Percentiles rank a stretch among this genome's conserved stretches.
phyloP scores from a whole-genome alignment of 1,140 invertebrate genomes.

The Ostrea denselamellosa region DNA sequence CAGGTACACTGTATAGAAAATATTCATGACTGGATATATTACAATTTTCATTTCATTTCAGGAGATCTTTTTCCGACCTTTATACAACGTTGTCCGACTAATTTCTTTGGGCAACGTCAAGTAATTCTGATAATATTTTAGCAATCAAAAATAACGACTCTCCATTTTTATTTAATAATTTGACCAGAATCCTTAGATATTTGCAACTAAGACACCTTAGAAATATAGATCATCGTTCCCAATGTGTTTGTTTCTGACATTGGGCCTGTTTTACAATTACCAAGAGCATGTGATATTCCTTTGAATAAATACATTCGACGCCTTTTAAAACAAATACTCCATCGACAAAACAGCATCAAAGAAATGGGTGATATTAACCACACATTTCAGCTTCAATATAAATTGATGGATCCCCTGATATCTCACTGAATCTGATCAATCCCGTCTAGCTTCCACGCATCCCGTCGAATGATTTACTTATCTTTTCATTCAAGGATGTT shows the following conservation, averaged over 20 bases:
- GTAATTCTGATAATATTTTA: neutral
- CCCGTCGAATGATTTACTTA: neutral
- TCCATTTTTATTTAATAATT: neutral
- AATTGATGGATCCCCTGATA: constrained; percentile 21
- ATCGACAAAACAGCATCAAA: constrained; percentile 23
- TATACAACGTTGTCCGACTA: neutral
- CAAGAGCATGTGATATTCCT: constrained; percentile 28
- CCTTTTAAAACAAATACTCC: constrained; percentile 36
- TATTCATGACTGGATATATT: neutral
- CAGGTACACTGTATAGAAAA: neutral
- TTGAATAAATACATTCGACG: constrained; percentile 36
- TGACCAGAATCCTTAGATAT: neutral
- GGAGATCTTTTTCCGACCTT: neutral
- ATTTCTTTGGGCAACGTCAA: neutral
- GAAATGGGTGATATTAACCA: constrained; percentile 37
- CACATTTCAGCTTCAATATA: neutral
- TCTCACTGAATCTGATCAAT: neutral
- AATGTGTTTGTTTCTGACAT: neutral
- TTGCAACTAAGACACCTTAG: constrained; percentile 57
- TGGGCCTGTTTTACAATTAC: constrained; percentile 9
- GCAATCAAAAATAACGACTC: neutral
- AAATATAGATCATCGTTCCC: constrained; percentile 22
- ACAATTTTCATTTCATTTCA: neutral
- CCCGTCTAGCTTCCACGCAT: neutral
- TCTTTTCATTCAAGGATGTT: neutral